Conservation (phyloP, 2,797 vertebrate species). For the Ceyx erithaca region DNA sequence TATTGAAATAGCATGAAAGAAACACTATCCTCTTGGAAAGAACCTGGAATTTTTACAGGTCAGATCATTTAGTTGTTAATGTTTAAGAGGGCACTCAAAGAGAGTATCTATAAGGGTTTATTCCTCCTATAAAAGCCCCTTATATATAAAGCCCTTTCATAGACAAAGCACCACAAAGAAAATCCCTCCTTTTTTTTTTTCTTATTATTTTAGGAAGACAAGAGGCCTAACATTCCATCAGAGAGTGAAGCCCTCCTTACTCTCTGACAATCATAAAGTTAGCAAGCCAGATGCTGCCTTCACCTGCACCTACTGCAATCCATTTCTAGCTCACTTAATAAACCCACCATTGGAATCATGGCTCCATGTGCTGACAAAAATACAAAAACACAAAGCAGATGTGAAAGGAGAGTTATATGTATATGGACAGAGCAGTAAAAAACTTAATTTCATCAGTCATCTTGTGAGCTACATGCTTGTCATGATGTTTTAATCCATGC, state of each 20-base stretch:
- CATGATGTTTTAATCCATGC: not conserved
- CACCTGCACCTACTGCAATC: conserved; percentile 21
- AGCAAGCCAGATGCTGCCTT: conserved; percentile 12
- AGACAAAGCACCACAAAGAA: not conserved
- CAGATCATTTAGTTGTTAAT: not conserved
- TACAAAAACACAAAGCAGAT: conserved; percentile 8
- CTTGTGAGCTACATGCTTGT: not conserved
- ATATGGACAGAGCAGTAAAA: not conserved
- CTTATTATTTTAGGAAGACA: not conserved
- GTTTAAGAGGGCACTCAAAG: not conserved
- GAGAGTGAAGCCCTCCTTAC: not conserved
- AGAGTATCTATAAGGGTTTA: not conserved
- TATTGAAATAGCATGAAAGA: not conserved
- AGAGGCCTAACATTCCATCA: not conserved
- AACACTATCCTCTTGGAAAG: not conserved
- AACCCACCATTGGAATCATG: not conserved
- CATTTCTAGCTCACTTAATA: conserved; percentile 26
- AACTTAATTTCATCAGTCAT: not conserved
- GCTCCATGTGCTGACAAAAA: not conserved
- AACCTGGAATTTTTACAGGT: not conserved
- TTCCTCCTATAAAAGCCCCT: not conserved
- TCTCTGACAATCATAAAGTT: not conserved
- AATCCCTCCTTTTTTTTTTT: not conserved
- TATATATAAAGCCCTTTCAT: not conserved
- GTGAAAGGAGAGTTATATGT: not conserved